Percentiles rank a stretch among this genome's conserved stretches.
These are phyloP conservation scores for Cyprinodon variegatus DNA, from an alignment of 2,113 vertebrate genomes.

Conservation along the genomic window DNA sequence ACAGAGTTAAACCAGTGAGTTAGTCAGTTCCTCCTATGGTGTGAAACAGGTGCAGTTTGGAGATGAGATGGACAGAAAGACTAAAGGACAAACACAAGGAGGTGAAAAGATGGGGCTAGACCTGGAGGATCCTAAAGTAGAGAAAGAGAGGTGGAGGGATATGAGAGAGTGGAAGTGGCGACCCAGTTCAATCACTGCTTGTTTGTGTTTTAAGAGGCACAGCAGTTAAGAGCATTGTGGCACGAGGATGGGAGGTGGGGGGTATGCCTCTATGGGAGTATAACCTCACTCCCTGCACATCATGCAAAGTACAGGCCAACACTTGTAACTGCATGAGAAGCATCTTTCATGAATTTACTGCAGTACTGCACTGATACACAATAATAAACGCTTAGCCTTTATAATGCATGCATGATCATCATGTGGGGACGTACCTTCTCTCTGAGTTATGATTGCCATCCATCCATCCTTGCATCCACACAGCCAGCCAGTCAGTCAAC, in stretches of 20 bases:
- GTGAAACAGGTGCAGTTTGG: slow-evolving; percentile 19
- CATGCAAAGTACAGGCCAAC: slow-evolving; percentile 10
- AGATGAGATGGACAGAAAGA: background rate
- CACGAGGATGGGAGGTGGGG: slow-evolving; percentile 26
- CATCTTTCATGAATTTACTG: background rate
- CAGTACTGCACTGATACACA: background rate
- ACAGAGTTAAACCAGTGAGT: slow-evolving; percentile 22
- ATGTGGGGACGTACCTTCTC: background rate
- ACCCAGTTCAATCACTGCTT: slow-evolving; percentile 80
- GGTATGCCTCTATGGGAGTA: slow-evolving; percentile 43
- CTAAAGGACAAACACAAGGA: slow-evolving; percentile 7
- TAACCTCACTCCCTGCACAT: slow-evolving; percentile 24
- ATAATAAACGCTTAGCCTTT: background rate
- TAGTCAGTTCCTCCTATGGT: slow-evolving; percentile 67
- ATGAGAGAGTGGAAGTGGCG: slow-evolving; percentile 55
- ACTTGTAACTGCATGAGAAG: background rate
- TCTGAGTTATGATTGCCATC: background rate
- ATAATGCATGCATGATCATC: background rate
- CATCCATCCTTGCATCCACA: background rate
- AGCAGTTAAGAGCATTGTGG: slow-evolving; percentile 62
- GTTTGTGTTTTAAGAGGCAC: slow-evolving; percentile 70
- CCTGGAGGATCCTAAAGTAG: background rate
- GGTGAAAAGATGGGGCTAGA: slow-evolving; percentile 19
- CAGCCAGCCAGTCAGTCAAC: too few relatives aligned
- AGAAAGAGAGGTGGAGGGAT: slow-evolving; percentile 47